Evolutionary conservation across 2,113 vertebrate genomes (phyloP), one percentile per base, ranked within the genome.

Genomic region (Chlamydotis undulata): DNA sequence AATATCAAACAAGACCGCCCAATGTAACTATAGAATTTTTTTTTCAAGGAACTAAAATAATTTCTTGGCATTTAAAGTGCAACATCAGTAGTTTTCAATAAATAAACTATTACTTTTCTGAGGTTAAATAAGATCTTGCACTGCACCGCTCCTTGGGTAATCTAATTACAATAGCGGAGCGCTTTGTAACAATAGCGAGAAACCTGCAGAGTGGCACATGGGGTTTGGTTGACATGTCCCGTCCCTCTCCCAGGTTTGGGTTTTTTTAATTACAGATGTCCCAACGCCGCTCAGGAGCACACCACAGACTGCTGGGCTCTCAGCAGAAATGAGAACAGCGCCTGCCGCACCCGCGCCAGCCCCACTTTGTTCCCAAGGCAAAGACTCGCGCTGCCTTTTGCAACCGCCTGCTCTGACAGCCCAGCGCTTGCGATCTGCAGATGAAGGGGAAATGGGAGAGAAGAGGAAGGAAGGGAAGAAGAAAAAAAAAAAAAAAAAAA

Each of bases 1-100:
- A 98, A 98, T 99, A 99, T 99, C 98, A 98, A 98, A 99, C 97
- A 98, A 98, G 98, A 98, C 98, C 97, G 97, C 98, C 98, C 98
- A 98, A 98, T 97, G 97, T 97, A 98, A 98, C 97, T 95, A 97
- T 90, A 98, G 96, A 97, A 98, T 93, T 97, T 97, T 97, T 97
- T 23, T 76, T 96, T 90, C 96, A 98, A 97, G 96, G 97, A 97
- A 93, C 94, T 97, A 98, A 98, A 98, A 98, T 98, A 97, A 98
- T 98, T 97, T 97, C 97, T 98, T 98, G 97, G 97, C 98, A 97
- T 98, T 98, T 98, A 97, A 98, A 98, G 96, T 98, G 97, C 97
- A 98, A 97, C 97, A 97, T 97, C 97, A 98, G 97, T 97, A 97
- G 97, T 98, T 98, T 98, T 97, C 95, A 97, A 97, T 98, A 98